phyloP scores from a whole-genome alignment of 2,888 invertebrate genomes.

The Furcula furcula region DNA sequence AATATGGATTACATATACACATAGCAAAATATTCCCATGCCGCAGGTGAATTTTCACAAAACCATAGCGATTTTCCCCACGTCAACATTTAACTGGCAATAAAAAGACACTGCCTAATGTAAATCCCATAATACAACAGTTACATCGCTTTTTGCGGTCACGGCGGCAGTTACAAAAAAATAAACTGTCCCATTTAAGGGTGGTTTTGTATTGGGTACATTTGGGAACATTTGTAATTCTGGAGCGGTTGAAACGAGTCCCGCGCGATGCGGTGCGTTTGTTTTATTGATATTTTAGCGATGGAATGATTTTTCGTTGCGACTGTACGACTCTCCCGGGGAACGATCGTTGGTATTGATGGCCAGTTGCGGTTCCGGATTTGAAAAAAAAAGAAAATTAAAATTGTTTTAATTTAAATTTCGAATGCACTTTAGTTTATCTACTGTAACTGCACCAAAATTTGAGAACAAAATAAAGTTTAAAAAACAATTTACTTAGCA shows the following conservation, averaged over 20 bases:
- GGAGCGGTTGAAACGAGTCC: slow-evolving; percentile 59
- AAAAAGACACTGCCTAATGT: slow-evolving; percentile 63
- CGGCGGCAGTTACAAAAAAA: slow-evolving; percentile 53
- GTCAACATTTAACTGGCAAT: slow-evolving; percentile 54
- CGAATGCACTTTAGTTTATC: too few species aligned
- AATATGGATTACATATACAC: too few species aligned
- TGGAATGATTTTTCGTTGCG: slow-evolving; percentile 73
- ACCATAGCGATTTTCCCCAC: slow-evolving; percentile 38
- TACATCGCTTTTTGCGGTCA: slow-evolving; percentile 34
- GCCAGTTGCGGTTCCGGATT: slow-evolving; percentile 47
- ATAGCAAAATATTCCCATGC: too few species aligned
- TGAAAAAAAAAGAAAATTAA: slow-evolving; percentile 12
- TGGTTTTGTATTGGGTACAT: slow-evolving; percentile 44
- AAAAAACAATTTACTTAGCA: too few species aligned
- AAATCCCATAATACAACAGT: slow-evolving; percentile 40
- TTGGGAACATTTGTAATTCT: slow-evolving; percentile 65
- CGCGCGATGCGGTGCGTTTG: slow-evolving; percentile 42
- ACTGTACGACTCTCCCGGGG: slow-evolving; percentile 68
- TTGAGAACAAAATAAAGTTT: too few species aligned
- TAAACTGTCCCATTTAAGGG: slow-evolving; percentile 76
- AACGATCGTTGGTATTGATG: slow-evolving; percentile 69
- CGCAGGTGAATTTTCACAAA: slow-evolving; percentile 54
- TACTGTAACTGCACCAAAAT: too few species aligned
- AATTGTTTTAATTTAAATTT: too few species aligned
- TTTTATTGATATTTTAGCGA: slow-evolving; percentile 80